Evolutionary conservation across 2,888 invertebrate genomes (phyloP).

Genomic region (Tyria jacobaeae): DNA sequence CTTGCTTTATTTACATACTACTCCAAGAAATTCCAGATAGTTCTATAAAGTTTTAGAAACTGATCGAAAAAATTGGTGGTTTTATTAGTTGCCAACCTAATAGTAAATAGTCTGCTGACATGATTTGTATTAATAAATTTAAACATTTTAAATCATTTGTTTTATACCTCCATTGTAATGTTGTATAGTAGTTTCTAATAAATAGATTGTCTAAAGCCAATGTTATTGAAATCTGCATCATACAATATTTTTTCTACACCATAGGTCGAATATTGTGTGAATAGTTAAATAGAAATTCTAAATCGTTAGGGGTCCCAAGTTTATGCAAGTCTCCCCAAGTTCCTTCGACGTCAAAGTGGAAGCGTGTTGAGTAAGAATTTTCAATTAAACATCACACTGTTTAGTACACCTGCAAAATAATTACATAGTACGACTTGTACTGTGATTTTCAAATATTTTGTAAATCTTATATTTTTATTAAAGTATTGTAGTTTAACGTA

Average conservation of each 20-base stretch:
- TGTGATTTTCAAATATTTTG: background rate
- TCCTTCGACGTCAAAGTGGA: background rate
- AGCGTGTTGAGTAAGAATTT: conserved; percentile 7
- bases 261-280: background rate
- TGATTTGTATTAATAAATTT: conserved; percentile 2
- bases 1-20: too few relatives aligned
- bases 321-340: background rate
- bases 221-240: too few relatives aligned
- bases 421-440: background rate
- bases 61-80: too few relatives aligned
- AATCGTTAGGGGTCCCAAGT: background rate
- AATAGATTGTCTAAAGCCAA: too few relatives aligned
- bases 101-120: background rate
- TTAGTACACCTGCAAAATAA: conserved; percentile 4
- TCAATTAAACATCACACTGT: conserved; percentile 7
- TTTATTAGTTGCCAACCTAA: too few relatives aligned
- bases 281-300: conserved; percentile 3
- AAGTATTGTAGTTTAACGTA: too few relatives aligned
- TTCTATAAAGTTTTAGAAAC: too few relatives aligned
- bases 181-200: too few relatives aligned
- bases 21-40: too few relatives aligned
- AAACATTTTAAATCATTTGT: background rate
- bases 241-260: background rate
- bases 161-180: too few relatives aligned
- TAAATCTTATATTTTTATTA: too few relatives aligned